Conservation (phyloP, 2,888 invertebrate species). For the Escarpia spicata region DNA sequence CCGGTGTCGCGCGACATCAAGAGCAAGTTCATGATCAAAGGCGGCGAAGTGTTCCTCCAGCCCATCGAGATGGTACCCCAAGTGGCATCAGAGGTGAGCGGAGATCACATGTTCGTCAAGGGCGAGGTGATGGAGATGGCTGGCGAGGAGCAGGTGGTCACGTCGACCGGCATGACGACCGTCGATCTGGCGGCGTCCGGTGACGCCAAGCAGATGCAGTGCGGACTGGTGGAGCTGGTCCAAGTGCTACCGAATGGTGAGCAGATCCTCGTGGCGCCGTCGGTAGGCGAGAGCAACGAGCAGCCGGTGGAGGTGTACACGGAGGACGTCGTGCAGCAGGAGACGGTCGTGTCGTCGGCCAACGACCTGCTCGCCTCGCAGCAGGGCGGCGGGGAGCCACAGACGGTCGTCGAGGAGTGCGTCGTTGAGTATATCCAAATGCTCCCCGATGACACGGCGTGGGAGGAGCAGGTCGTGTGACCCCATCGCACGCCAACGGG, state of each 20-base stretch:
- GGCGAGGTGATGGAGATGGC: constrained; percentile 10
- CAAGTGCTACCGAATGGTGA: not conserved
- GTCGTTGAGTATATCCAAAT: not conserved
- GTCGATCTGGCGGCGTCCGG: constrained; percentile 7
- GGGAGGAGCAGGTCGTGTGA: not conserved
- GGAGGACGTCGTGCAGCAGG: constrained; percentile 1
- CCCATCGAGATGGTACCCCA: not conserved
- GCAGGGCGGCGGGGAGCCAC: not conserved
- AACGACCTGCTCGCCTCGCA: not conserved
- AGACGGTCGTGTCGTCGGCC: not conserved
- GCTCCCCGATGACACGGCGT: not conserved
- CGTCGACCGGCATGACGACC: not conserved
- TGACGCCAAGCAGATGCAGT: not conserved
- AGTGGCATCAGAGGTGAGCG: not conserved
- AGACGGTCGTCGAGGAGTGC: not conserved
- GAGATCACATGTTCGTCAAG: not conserved
- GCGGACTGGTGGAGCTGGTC: not conserved
- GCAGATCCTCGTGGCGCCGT: not conserved
- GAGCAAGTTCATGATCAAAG: not conserved
- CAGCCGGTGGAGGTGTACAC: not conserved
- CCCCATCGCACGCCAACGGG: not conserved
- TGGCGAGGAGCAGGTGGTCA: not conserved
- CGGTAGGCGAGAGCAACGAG: not conserved
- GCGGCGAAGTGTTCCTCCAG: not conserved
- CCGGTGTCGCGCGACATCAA: not conserved